A percentile compares a stretch with the other conserved stretches of the same genome.
phyloP scores from a whole-genome alignment of 1,140 invertebrate species.

The Maniola jurtina region DNA sequence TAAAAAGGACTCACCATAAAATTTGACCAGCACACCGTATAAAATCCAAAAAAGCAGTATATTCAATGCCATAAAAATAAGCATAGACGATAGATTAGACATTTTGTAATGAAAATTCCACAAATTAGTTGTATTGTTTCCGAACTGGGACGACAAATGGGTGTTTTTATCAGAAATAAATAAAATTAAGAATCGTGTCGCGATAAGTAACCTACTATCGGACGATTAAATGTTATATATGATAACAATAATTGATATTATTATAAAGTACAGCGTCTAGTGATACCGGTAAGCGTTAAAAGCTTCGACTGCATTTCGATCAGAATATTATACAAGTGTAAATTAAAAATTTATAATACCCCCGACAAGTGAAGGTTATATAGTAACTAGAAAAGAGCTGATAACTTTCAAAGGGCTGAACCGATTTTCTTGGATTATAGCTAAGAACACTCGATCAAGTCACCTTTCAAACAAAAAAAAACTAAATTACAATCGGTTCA shows the following conservation, averaged over 20 bases:
- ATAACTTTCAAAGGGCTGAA: too few species aligned
- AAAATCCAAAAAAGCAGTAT: slow-evolving; percentile 56
- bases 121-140: slow-evolving; percentile 24
- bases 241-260: neutral
- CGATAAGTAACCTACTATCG: slow-evolving; percentile 34
- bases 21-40: slow-evolving; percentile 49
- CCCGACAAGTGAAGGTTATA: too few species aligned
- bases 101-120: slow-evolving; percentile 30
- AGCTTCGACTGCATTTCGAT: neutral
- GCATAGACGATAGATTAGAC: slow-evolving; percentile 41
- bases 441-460: too few species aligned
- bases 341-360: too few species aligned
- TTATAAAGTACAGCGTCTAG: neutral
- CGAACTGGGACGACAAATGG: slow-evolving; percentile 36
- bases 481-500: too few species aligned
- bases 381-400: too few species aligned
- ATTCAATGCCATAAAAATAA: slow-evolving; percentile 55
- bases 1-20: slow-evolving; percentile 46
- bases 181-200: slow-evolving; percentile 34
- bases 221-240: slow-evolving; percentile 23
- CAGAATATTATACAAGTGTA: too few species aligned
- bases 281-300: neutral
- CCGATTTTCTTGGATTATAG: too few species aligned
- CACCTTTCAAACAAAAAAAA: too few species aligned
- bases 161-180: slow-evolving; percentile 38